phyloP scores from a whole-genome alignment of 2,888 invertebrate genomes.

The Zygaena filipendulae region DNA sequence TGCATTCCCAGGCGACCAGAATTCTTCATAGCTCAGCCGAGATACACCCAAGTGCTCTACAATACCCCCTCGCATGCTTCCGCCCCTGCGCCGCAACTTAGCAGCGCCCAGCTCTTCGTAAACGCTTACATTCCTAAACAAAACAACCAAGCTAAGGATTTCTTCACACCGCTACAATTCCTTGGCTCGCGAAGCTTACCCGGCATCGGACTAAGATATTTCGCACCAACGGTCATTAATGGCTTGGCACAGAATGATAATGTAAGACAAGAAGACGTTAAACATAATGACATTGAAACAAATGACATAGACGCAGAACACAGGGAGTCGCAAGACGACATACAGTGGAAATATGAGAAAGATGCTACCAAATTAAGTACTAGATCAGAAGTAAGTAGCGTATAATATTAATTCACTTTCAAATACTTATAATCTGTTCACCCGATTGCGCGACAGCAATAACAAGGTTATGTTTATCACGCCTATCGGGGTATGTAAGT shows the following conservation, averaged over 20 bases:
- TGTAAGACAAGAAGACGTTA: conserved; percentile 40
- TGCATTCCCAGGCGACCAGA: conserved; percentile 43
- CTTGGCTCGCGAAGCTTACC: conserved; percentile 49
- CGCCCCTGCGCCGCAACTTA: conserved; percentile 25
- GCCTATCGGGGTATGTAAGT: no score
- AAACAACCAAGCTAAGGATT: conserved; percentile 25
- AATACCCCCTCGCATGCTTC: conserved; percentile 24
- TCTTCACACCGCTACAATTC: conserved; percentile 37
- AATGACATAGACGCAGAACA: conserved; percentile 30
- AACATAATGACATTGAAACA: conserved; percentile 40
- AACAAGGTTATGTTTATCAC: no score
- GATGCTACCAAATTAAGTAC: conserved; percentile 34
- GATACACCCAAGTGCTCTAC: conserved; percentile 46
- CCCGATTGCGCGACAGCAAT: no score
- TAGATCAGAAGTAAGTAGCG: conserved; percentile 37
- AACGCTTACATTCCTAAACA: conserved; percentile 42
- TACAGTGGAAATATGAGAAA: conserved; percentile 53
- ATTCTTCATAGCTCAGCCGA: conserved; percentile 46
- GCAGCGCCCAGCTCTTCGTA: conserved; percentile 50
- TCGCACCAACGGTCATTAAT: conserved; percentile 35
- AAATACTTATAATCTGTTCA: no score
- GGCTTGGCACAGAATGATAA: conserved; percentile 24
- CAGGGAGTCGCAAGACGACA: conserved; percentile 34
- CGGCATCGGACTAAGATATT: conserved; percentile 50
- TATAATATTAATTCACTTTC: neutral